These are phyloP conservation scores for Alitta virens DNA, from an alignment of 2,888 invertebrate genomes.

Conservation along the genomic window DNA sequence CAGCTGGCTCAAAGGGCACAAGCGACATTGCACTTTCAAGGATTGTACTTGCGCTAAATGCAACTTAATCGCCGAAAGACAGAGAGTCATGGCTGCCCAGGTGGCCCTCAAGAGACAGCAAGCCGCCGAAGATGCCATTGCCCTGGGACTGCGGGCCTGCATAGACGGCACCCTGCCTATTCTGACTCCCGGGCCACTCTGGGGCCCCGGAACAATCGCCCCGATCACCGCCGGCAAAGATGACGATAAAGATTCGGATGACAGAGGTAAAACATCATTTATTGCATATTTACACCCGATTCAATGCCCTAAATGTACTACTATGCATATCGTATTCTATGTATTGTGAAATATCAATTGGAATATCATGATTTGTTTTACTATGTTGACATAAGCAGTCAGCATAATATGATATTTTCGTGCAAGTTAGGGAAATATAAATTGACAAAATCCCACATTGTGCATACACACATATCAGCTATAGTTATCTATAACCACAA, in stretches of 20 bases:
- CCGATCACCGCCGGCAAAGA: conserved; percentile 42
- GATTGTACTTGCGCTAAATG: conserved; percentile 92
- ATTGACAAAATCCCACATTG: too few species aligned
- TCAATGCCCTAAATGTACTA: too few species aligned
- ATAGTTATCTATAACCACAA: too few species aligned
- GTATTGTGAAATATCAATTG: too few species aligned
- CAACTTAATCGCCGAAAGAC: conserved; percentile 89
- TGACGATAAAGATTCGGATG: neutral
- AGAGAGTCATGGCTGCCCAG: conserved; percentile 96
- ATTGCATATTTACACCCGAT: too few species aligned
- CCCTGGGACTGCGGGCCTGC: conserved; percentile 74
- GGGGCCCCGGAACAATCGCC: conserved; percentile 55
- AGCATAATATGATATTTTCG: too few species aligned
- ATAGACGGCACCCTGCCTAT: conserved; percentile 47
- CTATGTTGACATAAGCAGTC: too few species aligned
- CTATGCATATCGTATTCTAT: too few species aligned
- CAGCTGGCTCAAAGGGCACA: conserved; percentile 90
- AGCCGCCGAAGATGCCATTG: conserved; percentile 95
- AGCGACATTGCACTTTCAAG: conserved; percentile 87
- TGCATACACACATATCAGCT: too few species aligned
- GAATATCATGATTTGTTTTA: too few species aligned
- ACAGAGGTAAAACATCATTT: too few species aligned
- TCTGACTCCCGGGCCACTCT: conserved; percentile 55
- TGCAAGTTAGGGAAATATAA: too few species aligned
- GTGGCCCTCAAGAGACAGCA: conserved; percentile 94